A percentile compares a stretch with the other conserved stretches of the same genome.
phyloP scores from a whole-genome alignment of 1,140 invertebrate species.

The Hetaerina americana region DNA sequence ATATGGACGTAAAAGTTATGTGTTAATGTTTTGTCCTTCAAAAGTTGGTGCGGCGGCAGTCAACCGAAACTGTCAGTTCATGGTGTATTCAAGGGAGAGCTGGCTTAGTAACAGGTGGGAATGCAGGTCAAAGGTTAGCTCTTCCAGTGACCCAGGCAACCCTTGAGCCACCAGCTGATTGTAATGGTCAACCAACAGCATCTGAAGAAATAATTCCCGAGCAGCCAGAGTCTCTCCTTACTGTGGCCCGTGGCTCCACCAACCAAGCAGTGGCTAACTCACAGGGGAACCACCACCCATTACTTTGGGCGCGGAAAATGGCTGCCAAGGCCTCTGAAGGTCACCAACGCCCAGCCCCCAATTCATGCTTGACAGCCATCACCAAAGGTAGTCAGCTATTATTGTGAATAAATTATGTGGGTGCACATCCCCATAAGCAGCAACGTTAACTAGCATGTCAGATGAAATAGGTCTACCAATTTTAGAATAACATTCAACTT shows the following conservation, averaged over 20 bases:
- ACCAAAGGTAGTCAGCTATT: neutral
- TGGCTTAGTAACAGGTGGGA: neutral
- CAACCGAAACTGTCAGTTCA: neutral
- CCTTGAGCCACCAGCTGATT: neutral
- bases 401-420: too few relatives aligned
- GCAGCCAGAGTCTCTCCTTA: neutral
- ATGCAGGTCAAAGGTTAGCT: neutral
- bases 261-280: neutral
- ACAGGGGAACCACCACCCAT: neutral
- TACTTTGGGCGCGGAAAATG: neutral
- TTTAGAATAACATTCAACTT: too few relatives aligned
- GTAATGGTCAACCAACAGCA: neutral
- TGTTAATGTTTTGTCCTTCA: constrained; percentile 7
- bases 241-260: neutral
- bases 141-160: neutral
- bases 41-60: neutral
- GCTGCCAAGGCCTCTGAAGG: neutral
- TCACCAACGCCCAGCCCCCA: neutral
- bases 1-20: constrained; percentile 15
- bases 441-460: too few relatives aligned
- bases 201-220: neutral
- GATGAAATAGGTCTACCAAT: too few relatives aligned
- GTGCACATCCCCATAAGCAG: too few relatives aligned
- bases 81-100: neutral
- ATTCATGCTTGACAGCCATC: neutral